phyloP scores from a whole-genome alignment of 2,113 vertebrate species.

The Leuciscus idus region DNA sequence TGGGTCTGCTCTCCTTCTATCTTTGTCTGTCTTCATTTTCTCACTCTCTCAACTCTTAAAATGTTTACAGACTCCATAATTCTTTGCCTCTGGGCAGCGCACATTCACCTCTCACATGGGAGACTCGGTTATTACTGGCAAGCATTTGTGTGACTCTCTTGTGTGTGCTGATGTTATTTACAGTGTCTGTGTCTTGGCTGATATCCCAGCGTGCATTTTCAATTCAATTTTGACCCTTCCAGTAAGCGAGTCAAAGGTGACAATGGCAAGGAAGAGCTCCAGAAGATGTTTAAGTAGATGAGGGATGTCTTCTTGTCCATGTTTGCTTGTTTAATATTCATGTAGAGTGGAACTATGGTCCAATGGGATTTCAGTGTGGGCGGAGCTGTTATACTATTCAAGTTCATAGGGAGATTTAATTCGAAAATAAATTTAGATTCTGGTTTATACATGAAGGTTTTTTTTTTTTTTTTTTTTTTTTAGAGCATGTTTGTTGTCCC shows the following conservation, averaged over 20 bases:
- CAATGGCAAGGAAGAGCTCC: background rate
- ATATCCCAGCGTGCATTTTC: slow-evolving; percentile 14
- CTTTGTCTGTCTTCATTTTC: background rate
- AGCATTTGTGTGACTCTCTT: background rate
- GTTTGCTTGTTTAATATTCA: background rate
- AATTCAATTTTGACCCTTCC: background rate
- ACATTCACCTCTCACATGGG: background rate
- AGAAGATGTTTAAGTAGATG: background rate
- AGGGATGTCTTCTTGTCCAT: background rate
- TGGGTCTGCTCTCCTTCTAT: slow-evolving; percentile 58
- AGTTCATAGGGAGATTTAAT: background rate
- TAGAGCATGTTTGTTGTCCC: background rate
- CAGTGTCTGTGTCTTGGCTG: slow-evolving; percentile 23
- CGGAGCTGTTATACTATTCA: background rate
- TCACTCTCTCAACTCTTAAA: background rate
- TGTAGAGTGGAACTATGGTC: background rate
- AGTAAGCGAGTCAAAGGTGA: background rate
- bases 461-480: background rate
- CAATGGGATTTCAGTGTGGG: background rate
- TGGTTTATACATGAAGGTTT: background rate
- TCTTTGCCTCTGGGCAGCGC: background rate
- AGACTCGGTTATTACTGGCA: slow-evolving; percentile 9
- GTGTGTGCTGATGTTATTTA: slow-evolving; percentile 23
- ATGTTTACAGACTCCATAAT: background rate
- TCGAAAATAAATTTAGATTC: background rate